These are phyloP conservation scores for Rhinella marina DNA, from an alignment of 2,797 vertebrate species.

Conservation along the genomic window DNA sequence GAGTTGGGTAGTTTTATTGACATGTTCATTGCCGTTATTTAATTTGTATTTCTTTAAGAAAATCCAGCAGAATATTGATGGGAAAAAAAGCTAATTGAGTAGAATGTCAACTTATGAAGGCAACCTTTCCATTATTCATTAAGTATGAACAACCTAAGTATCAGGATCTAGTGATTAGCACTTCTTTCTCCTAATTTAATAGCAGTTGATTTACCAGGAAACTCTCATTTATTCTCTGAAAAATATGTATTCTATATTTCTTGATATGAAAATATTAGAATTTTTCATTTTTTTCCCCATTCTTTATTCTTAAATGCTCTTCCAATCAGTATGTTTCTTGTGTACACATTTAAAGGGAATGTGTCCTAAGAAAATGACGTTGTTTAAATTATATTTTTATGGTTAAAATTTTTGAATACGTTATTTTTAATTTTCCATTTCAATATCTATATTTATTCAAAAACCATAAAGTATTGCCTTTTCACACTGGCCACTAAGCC, in stretches of 20 bases:
- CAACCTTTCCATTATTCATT: background rate
- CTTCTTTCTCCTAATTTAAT: background rate
- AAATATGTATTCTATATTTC: background rate
- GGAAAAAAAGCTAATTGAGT: background rate
- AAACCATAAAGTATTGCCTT: too few species aligned
- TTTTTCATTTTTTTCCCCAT: background rate
- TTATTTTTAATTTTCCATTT: too few species aligned
- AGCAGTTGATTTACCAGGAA: conserved; percentile 2
- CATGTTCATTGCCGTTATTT: background rate
- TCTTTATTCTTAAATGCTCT: conserved; percentile 18
- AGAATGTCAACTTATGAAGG: background rate
- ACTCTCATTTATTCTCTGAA: background rate
- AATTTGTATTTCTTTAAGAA: background rate
- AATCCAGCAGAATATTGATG: background rate
- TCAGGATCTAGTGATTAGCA: background rate
- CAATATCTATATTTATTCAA: too few species aligned
- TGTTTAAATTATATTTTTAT: too few species aligned
- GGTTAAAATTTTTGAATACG: too few species aligned
- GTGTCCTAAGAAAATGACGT: too few species aligned
- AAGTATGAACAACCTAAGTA: background rate
- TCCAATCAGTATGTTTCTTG: conserved; percentile 21
- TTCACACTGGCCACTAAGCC: too few species aligned
- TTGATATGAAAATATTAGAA: conserved; percentile 7
- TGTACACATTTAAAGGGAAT: conserved; percentile 26
- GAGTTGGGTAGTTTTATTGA: background rate